A percentile compares a stretch with the other conserved stretches of the same genome.
Conservation (phyloP, 2,888 invertebrate genomes). For the Philhelius pedissequus region DNA sequence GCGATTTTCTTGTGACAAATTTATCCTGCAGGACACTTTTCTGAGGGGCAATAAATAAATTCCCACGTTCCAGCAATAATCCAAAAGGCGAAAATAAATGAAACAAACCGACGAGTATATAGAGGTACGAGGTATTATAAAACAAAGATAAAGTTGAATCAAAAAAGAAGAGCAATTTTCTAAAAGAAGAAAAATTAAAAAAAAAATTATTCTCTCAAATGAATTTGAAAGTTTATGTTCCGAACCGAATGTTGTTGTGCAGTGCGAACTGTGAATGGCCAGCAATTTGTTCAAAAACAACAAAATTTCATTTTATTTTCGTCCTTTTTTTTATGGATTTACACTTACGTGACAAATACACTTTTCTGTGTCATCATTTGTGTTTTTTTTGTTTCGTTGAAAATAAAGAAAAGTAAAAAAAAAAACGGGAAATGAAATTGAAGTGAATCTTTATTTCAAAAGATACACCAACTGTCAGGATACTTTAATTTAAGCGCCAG, state of each 20-base stretch:
- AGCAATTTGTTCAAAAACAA: conserved; percentile 45
- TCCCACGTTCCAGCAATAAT: conserved; percentile 62
- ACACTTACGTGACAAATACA: conserved; percentile 67
- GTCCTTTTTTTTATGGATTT: conserved; percentile 60
- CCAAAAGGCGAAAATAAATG: conserved; percentile 34
- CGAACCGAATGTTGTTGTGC: conserved; percentile 45
- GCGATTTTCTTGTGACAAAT: conserved; percentile 57
- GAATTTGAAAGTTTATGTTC: conserved; percentile 56
- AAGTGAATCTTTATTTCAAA: conserved; percentile 6
- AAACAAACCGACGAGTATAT: neutral
- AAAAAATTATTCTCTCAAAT: conserved; percentile 34
- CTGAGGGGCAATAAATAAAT: conserved; percentile 59
- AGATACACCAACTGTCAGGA: neutral
- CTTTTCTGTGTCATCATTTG: neutral
- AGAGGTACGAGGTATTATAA: conserved; percentile 1
- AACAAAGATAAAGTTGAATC: conserved; percentile 45
- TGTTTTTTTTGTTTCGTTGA: neutral
- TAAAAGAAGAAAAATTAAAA: neutral
- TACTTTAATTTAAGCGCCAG: neutral
- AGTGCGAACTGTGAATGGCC: conserved; percentile 51
- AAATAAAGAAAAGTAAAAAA: neutral
- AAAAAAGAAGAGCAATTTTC: neutral
- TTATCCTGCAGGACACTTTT: conserved; percentile 60
- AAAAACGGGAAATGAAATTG: neutral
- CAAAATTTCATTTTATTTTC: conserved; percentile 61